These are phyloP conservation scores for Nomada fucata DNA, from an alignment of 2,888 invertebrate species.

Conservation along the genomic window DNA sequence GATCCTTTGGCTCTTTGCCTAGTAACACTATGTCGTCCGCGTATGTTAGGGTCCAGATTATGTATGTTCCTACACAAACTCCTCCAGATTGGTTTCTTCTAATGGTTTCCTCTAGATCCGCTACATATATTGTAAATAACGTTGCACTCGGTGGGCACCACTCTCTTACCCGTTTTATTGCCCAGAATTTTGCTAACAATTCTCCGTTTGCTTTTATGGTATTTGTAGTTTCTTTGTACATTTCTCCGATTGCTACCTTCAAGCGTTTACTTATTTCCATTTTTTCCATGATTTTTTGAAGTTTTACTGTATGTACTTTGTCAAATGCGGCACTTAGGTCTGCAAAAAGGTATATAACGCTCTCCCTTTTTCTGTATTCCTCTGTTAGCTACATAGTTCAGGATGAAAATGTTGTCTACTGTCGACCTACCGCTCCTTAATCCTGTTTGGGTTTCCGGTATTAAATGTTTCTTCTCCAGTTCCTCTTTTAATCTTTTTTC, in stretches of 20 bases:
- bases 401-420: not conserved
- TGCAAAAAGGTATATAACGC: not conserved
- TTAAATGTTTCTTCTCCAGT: not conserved
- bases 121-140: no score
- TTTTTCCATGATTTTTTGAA: conserved; percentile 5
- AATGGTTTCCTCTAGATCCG: no score
- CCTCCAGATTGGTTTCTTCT: no score
- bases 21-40: no score
- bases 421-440: conserved; percentile 6
- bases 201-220: no score
- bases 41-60: no score
- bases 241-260: not conserved
- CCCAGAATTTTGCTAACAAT: no score
- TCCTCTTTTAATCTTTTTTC: conserved; percentile 2
- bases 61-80: no score
- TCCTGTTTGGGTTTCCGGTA: not conserved
- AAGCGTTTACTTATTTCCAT: not conserved
- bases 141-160: no score
- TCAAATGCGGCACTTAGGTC: not conserved
- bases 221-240: no score
- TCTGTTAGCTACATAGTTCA: conserved; percentile 4
- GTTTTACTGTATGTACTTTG: not conserved
- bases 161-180: no score
- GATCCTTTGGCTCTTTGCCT: no score
- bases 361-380: not conserved